phyloP scores from a whole-genome alignment of 2,113 vertebrate species.

The Syngnathus scovelli region DNA sequence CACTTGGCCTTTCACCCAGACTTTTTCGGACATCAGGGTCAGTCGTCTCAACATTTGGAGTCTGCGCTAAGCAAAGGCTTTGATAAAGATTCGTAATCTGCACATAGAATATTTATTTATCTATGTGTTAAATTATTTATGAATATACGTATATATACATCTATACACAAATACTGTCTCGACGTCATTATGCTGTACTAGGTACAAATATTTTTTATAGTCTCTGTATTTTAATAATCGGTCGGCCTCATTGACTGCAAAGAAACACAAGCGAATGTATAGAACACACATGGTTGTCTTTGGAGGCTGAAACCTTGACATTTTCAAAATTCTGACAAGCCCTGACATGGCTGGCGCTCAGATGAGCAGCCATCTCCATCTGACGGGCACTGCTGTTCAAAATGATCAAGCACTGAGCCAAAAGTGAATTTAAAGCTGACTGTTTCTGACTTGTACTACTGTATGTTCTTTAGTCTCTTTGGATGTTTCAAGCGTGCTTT shows the following conservation, averaged over 20 bases:
- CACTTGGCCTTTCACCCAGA: constrained; percentile 52
- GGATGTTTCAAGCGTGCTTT: constrained; percentile 58
- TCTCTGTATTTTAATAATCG: constrained; percentile 72
- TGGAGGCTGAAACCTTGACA: constrained; percentile 39
- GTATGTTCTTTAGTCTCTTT: constrained; percentile 46
- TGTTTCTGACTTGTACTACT: constrained; percentile 40
- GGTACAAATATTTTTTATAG: constrained; percentile 74
- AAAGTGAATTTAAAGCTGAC: constrained; percentile 38
- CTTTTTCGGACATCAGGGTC: constrained; percentile 52
- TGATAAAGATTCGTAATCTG: constrained; percentile 74
- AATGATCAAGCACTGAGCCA: not conserved
- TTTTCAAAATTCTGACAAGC: constrained; percentile 24
- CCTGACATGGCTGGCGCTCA: constrained; percentile 50
- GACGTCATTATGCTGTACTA: constrained; percentile 56
- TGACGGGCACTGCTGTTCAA: constrained; percentile 29
- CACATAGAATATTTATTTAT: constrained; percentile 77
- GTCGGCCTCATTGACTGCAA: constrained; percentile 52
- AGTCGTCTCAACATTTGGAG: constrained; percentile 51
- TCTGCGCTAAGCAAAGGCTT: constrained; percentile 56
- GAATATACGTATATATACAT: constrained; percentile 58
- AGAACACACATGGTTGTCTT: constrained; percentile 58
- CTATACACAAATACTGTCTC: constrained; percentile 39
- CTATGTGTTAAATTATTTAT: constrained; percentile 70
- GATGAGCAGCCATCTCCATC: constrained; percentile 21
- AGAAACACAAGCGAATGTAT: constrained; percentile 67